A percentile compares a stretch with the other conserved stretches of the same genome.
Conservation (phyloP, 2,797 vertebrate genomes). For the Amphiprion clarkii region DNA sequence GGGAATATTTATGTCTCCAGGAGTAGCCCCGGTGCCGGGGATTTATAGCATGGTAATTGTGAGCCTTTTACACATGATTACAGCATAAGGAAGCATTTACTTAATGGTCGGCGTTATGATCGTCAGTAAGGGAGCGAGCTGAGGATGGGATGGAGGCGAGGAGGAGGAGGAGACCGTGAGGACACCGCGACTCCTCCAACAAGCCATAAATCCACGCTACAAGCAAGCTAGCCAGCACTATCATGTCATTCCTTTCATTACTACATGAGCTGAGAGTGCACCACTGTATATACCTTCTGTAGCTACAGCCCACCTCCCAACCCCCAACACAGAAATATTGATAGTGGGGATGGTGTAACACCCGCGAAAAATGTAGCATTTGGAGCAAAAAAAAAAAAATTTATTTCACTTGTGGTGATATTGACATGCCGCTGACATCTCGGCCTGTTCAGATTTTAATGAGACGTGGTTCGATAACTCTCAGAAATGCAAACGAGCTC, state of each 20-base stretch:
- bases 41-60: constrained; percentile 88
- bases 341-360: constrained; percentile 51
- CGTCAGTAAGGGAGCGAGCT: constrained; percentile 47
- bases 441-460: constrained; percentile 76
- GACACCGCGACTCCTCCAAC: constrained; percentile 69
- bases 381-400: constrained; percentile 7
- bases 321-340: constrained; percentile 59
- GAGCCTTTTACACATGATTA: constrained; percentile 89
- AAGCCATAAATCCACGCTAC: constrained; percentile 72
- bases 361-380: constrained; percentile 65
- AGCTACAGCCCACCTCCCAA: constrained; percentile 24
- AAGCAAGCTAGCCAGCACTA: constrained; percentile 64
- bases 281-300: constrained; percentile 41
- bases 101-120: constrained; percentile 82
- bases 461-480: constrained; percentile 77
- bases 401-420: constrained; percentile 63
- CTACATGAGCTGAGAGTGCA: constrained; percentile 65
- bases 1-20: constrained; percentile 86
- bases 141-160: constrained; percentile 44
- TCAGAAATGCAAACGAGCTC: constrained; percentile 81
- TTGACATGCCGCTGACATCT: constrained; percentile 74
- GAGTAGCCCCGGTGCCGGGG: constrained; percentile 66
- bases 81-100: constrained; percentile 87
- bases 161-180: constrained; percentile 54
- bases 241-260: constrained; percentile 78